Conservation (phyloP, 2,113 vertebrate species). For the Sinocyclocheilus anophthalmus region DNA sequence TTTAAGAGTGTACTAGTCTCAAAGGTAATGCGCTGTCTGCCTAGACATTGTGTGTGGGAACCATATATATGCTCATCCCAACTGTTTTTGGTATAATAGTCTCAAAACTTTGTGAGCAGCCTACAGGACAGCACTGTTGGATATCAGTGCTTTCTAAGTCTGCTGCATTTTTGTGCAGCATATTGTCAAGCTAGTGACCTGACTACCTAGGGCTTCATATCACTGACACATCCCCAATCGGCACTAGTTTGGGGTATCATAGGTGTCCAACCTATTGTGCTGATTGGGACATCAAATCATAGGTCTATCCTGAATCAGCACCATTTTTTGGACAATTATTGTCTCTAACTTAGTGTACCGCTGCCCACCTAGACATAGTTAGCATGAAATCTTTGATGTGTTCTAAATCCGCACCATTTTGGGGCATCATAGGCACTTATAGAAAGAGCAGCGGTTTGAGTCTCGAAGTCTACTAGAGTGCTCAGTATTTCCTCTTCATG, state of each 20-base stretch:
- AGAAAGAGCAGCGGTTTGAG: no score
- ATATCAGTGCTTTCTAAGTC: neutral
- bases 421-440: no score
- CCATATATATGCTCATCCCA: neutral
- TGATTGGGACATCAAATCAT: neutral
- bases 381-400: no score
- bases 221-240: neutral
- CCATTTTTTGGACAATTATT: neutral
- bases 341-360: neutral
- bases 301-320: neutral
- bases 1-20: no score
- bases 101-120: neutral
- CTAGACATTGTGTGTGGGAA: neutral
- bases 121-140: neutral
- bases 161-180: neutral
- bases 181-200: neutral
- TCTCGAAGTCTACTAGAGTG: no score
- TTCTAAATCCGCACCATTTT: no score
- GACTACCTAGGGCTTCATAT: neutral
- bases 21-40: neutral
- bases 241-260: neutral
- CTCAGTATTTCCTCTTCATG: no score
- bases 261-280: neutral
- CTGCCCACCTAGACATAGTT: no score
- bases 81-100: neutral